Percentiles rank a stretch among this genome's conserved stretches.
phyloP scores from a whole-genome alignment of 2,797 vertebrate genomes.

The Microcaecilia unicolor region DNA sequence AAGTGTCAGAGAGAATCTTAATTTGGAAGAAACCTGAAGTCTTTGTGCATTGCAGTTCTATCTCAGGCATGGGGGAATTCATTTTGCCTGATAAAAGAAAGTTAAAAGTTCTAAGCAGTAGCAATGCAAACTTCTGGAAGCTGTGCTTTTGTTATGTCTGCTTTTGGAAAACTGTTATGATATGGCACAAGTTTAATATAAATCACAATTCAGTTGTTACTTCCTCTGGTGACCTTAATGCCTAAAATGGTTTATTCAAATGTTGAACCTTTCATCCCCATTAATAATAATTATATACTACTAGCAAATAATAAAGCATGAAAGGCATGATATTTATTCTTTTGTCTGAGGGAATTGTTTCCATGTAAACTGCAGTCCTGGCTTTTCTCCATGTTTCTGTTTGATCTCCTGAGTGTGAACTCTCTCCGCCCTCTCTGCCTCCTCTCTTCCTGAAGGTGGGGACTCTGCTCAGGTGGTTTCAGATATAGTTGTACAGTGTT shows the following conservation, averaged over 20 bases:
- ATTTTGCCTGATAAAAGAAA: constrained; percentile 22
- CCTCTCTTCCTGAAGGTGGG: constrained; percentile 38
- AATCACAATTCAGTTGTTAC: no score
- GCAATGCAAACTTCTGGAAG: constrained; percentile 5
- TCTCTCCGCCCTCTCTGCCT: constrained; percentile 31
- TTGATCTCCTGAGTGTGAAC: constrained; percentile 46
- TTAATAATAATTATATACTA: no score
- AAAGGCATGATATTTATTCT: constrained; percentile 36
- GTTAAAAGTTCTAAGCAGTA: background rate
- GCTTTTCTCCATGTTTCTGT: constrained; percentile 36
- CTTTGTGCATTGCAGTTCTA: no score
- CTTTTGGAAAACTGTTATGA: constrained; percentile 20
- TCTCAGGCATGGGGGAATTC: constrained; percentile 1
- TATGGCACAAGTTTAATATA: constrained; percentile 17
- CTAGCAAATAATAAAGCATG: constrained; percentile 19
- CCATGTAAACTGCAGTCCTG: constrained; percentile 41
- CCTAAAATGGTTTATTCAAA: constrained; percentile 11
- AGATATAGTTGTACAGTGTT: constrained; percentile 23
- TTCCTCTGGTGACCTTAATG: constrained; percentile 17
- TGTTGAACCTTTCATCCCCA: constrained; percentile 20
- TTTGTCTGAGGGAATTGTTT: constrained; percentile 30
- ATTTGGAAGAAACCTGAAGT: background rate
- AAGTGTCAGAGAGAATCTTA: background rate
- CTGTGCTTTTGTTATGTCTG: background rate
- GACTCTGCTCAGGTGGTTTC: constrained; percentile 39